Percentiles rank a stretch among this genome's conserved stretches.
Conservation (phyloP, 2,888 invertebrate species). For the Saturnia japonica region DNA sequence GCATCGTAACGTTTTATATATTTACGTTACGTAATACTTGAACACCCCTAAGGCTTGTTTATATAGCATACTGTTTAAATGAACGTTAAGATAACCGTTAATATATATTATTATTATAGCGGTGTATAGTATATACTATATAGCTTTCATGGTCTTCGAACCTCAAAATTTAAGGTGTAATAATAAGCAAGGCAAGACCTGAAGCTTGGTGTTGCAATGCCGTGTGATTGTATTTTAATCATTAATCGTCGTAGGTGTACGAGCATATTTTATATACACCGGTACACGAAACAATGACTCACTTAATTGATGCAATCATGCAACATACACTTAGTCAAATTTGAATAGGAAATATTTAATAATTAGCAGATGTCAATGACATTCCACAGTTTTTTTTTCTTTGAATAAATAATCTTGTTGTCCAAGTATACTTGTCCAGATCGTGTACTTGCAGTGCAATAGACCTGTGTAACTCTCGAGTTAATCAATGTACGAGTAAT, state of each 20-base stretch:
- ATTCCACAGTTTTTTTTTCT: background rate
- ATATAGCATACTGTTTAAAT: background rate
- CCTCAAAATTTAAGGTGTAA: slow-evolving; percentile 37
- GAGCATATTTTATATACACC: background rate
- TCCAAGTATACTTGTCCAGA: background rate
- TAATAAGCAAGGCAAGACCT: slow-evolving; percentile 42
- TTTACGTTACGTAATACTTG: too few relatives aligned
- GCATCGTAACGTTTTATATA: too few relatives aligned
- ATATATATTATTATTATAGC: background rate
- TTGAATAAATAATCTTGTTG: background rate
- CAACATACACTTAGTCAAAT: background rate
- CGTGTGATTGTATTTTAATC: slow-evolving; percentile 10
- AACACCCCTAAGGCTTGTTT: background rate
- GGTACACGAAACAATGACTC: slow-evolving; percentile 3
- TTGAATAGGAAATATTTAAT: background rate
- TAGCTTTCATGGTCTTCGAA: slow-evolving; percentile 51
- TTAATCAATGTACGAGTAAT: background rate
- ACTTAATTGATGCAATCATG: background rate
- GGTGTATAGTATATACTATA: slow-evolving; percentile 17
- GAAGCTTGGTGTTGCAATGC: slow-evolving; percentile 29
- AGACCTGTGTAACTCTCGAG: background rate
- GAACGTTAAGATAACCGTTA: background rate
- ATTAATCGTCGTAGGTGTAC: background rate
- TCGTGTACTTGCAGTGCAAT: background rate
- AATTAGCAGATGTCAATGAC: background rate